Evolutionary conservation across 2,888 invertebrate genomes (phyloP).

Genomic region (Callyntrura guangdongensis): DNA sequence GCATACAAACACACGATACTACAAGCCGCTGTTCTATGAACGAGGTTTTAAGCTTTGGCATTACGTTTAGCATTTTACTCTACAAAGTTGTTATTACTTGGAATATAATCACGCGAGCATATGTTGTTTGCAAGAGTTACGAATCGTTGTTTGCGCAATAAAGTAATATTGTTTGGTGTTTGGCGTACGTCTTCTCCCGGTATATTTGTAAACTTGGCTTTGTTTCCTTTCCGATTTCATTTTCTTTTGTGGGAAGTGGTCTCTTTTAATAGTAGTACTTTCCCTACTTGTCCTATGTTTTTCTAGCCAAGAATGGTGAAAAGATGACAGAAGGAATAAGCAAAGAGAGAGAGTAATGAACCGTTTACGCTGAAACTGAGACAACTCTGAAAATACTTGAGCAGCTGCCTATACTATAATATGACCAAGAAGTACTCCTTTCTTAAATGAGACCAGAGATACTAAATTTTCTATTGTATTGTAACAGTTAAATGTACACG

Average conservation of each 20-base stretch:
- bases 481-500: not conserved
- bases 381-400: not conserved
- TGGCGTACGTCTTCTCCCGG: not conserved
- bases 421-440: too few species aligned
- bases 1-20: not conserved
- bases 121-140: not conserved
- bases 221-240: constrained; percentile 26
- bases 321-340: too few species aligned
- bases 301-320: not conserved
- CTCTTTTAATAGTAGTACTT: constrained; percentile 20
- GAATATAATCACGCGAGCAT: not conserved
- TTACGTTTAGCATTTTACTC: not conserved
- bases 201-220: not conserved
- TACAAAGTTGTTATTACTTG: not conserved
- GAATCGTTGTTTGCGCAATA: not conserved
- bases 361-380: not conserved
- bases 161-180: not conserved
- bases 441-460: constrained; percentile 24
- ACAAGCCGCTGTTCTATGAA: not conserved
- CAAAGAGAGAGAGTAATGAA: constrained; percentile 12
- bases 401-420: not conserved
- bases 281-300: not conserved
- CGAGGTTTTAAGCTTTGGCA: not conserved
- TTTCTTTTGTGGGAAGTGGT: constrained; percentile 11
- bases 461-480: constrained; percentile 3